A percentile compares a stretch with the other conserved stretches of the same genome.
Conservation (phyloP, 2,888 invertebrate genomes). For the Melieria crassipennis region DNA sequence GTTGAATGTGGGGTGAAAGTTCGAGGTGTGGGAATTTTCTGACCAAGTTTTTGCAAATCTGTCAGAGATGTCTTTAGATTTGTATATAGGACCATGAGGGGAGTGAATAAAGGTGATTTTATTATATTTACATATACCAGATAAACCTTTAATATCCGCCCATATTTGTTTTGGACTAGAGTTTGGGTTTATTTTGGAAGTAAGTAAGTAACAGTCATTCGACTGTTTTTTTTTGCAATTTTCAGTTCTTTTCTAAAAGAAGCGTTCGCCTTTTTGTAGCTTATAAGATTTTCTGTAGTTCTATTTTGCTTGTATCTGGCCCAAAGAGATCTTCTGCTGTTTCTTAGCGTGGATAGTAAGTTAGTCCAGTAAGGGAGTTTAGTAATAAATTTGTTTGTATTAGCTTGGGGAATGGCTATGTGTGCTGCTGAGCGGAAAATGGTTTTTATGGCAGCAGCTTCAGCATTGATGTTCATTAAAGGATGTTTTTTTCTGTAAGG, state of each 20-base stretch:
- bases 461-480: neutral
- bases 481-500: neutral
- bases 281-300: neutral
- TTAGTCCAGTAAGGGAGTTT: slow-evolving; percentile 8
- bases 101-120: neutral
- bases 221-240: neutral
- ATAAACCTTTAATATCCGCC: neutral
- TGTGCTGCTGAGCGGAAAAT: slow-evolving; percentile 1
- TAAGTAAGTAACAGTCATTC: no score
- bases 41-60: neutral
- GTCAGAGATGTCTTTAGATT: neutral
- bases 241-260: slow-evolving; percentile 1
- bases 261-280: slow-evolving; percentile 6
- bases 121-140: neutral
- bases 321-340: neutral
- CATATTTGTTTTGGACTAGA: neutral
- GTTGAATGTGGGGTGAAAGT: neutral
- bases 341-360: neutral
- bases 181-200: neutral
- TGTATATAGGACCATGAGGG: neutral
- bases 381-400: neutral
- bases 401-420: neutral
- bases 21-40: neutral
- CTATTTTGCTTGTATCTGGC: neutral
- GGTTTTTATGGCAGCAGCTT: slow-evolving; percentile 1